phyloP scores from a whole-genome alignment of 2,888 invertebrate species.

The Tetheella fluctuosa region DNA sequence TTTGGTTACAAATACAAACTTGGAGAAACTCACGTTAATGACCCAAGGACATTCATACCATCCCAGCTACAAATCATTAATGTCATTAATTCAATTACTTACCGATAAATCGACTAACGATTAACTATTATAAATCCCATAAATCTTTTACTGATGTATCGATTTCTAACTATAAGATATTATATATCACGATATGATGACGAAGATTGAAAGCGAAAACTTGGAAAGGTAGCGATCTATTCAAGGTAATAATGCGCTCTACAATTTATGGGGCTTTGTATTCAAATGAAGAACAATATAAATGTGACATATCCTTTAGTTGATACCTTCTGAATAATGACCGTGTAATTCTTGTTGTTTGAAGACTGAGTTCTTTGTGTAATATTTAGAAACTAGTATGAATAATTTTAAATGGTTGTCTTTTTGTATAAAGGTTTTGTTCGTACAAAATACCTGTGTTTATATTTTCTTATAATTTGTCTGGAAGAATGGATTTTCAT shows the following conservation, averaged over 20 bases:
- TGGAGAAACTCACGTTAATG: no score
- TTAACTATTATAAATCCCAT: not conserved
- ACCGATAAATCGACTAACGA: not conserved
- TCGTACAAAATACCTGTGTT: no score
- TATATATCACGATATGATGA: not conserved
- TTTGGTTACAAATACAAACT: no score
- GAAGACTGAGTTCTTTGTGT: not conserved
- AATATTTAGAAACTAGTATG: no score
- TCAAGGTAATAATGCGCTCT: not conserved
- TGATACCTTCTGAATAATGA: slow-evolving; percentile 5
- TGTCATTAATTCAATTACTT: not conserved
- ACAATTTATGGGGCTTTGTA: slow-evolving; percentile 5
- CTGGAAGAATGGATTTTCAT: no score
- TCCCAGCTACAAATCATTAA: not conserved
- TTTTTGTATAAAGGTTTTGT: no score
- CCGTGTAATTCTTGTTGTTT: not conserved
- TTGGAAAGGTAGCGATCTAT: not conserved
- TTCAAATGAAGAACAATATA: not conserved
- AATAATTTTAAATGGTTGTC: no score
- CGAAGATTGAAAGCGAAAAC: slow-evolving; percentile 5
- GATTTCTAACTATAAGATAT: not conserved
- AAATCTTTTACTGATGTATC: not conserved
- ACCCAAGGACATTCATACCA: not conserved
- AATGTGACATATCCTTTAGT: slow-evolving; percentile 7
- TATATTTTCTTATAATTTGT: no score